Evolutionary conservation across 35 echinoderm and acorn worm genomes (phyloP), one percentile per base, ranked within the genome.

Genomic region (Holothuria glaberrima): DNA sequence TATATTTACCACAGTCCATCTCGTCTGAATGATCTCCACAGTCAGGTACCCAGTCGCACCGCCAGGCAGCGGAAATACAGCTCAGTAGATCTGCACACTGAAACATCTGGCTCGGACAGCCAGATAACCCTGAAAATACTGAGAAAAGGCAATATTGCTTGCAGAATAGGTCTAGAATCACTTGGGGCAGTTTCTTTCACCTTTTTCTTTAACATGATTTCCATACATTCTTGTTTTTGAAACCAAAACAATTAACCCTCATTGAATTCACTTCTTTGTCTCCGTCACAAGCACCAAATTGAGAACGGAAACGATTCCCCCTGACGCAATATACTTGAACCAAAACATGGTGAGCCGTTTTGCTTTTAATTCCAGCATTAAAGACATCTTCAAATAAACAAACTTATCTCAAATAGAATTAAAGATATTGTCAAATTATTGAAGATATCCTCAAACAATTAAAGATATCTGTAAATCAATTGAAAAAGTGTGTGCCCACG

Each of bases 61-160:
- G 22, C 78, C 78, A 82, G 22, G 48, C 14, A 26, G 22, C 19
- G 4, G 78, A 48, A 59, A 82, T 82, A 27, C 78, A 82, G 78
- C 48, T 82, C 9, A 29, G 25, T 12, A 38, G 13, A 20, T 82
- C 78, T 30, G 26, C 30, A 31, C 78, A 82, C 5, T 50, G 41
- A 29, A 82, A 82, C 71, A 75, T 75, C 14, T 75, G 71, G 1
- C 10, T 17, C 2, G 71, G 71, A 45, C 71, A 75, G n/a, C 21
- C 31, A 45, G 71, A 32, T 75, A 36, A 21, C 31, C 6, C 32
- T 75, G 14, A 34, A 75, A 34, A 41, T 9, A 36, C n/a, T n/a
- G n/a, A 75, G 31, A 17, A 36, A 32, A 32, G 28, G 7, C 6
- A 31, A 32, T 2, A 73, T 33, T 7, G 18, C 29, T 31, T 73